phyloP scores from a whole-genome alignment of 2,113 vertebrate genomes.

The Ancistrus triradiatus region DNA sequence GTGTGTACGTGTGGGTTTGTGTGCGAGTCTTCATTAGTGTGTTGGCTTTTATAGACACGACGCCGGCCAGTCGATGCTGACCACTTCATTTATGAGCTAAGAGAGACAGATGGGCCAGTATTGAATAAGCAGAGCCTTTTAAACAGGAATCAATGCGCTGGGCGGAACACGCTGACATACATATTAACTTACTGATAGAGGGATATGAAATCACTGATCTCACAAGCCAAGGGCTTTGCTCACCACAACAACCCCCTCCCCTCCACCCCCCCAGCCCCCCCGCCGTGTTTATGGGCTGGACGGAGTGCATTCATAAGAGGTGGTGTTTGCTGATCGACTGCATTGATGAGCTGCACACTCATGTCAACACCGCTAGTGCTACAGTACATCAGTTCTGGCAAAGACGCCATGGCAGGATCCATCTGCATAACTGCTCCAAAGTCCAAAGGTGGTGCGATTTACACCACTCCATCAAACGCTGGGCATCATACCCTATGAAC shows the following conservation, averaged over 20 bases:
- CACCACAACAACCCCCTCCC: constrained; percentile 23
- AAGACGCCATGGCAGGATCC: too few relatives aligned
- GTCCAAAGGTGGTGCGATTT: too few relatives aligned
- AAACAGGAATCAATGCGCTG: constrained; percentile 77
- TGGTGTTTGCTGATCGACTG: constrained; percentile 46
- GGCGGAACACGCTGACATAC: constrained; percentile 74
- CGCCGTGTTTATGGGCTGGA: too few relatives aligned
- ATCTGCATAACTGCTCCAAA: too few relatives aligned
- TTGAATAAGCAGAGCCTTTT: constrained; percentile 86
- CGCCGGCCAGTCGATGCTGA: constrained; percentile 84
- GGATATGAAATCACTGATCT: constrained; percentile 74
- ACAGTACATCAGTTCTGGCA: too few relatives aligned
- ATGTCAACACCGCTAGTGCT: constrained; percentile 70
- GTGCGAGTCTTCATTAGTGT: constrained; percentile 83
- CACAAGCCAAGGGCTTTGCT: constrained; percentile 30
- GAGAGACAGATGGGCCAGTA: constrained; percentile 88
- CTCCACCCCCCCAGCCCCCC: too few relatives aligned
- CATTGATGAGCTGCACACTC: constrained; percentile 73
- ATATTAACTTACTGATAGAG: constrained; percentile 76
- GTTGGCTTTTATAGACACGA: constrained; percentile 84
- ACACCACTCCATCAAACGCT: too few relatives aligned
- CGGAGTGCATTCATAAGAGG: constrained; percentile 49
- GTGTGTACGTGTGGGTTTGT: constrained; percentile 39
- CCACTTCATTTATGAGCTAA: constrained; percentile 98
- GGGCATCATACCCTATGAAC: too few relatives aligned